These are phyloP conservation scores for Hemicrepidius hirtus DNA, from an alignment of 2,888 invertebrate genomes.

Conservation along the genomic window DNA sequence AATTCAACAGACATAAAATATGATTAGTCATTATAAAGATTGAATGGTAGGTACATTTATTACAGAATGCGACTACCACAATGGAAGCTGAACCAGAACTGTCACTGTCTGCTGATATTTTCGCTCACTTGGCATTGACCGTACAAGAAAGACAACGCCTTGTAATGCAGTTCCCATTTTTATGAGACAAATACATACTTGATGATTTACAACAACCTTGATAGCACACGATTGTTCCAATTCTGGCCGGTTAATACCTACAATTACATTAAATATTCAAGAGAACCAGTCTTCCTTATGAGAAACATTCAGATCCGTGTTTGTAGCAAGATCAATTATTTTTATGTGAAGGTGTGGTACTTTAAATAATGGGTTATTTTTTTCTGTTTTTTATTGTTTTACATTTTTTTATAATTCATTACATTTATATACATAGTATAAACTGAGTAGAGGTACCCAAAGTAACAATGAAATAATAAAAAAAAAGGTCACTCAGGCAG, in stretches of 20 bases:
- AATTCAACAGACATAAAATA: background rate
- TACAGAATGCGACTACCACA: background rate
- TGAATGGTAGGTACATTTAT: background rate
- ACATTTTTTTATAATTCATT: conserved; percentile 15
- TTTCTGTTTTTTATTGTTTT: conserved; percentile 14
- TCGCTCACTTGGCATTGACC: conserved; percentile 41
- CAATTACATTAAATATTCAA: conserved; percentile 2
- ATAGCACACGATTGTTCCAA: background rate
- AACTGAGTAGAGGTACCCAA: conserved; percentile 22
- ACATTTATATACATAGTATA: conserved; percentile 26
- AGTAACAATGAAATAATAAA: conserved; percentile 11
- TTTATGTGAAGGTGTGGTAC: background rate
- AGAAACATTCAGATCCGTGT: background rate
- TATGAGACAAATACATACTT: conserved; percentile 2
- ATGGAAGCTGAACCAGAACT: conserved; percentile 14
- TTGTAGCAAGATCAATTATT: conserved; percentile 5
- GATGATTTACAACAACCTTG: conserved; percentile 10
- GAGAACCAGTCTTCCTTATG: background rate
- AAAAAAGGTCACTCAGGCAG: conserved; percentile 15
- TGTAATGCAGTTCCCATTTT: background rate
- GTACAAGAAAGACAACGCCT: conserved; percentile 25
- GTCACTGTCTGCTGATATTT: conserved; percentile 12
- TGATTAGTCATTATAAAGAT: conserved; percentile 4
- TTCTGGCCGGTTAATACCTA: background rate
- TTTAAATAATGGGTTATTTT: background rate